Conservation (phyloP, 23 tunicate species). For the Styela plicata region DNA sequence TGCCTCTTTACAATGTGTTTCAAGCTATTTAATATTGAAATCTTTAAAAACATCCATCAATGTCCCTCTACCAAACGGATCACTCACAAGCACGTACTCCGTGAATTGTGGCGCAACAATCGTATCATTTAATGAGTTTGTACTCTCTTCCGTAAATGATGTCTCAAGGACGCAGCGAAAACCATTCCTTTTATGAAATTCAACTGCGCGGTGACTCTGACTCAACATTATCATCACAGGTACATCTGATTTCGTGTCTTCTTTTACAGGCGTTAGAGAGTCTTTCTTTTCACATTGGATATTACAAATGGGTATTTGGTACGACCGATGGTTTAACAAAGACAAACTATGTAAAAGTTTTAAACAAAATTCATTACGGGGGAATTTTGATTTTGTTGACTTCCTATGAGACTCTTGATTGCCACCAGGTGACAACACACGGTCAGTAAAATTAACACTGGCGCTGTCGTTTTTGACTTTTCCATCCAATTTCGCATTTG, state of each 20-base stretch:
- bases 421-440: background rate
- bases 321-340: background rate
- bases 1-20: background rate
- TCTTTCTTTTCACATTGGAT: background rate
- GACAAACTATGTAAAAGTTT: background rate
- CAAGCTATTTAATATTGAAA: background rate
- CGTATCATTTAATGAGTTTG: background rate
- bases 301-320: background rate
- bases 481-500: background rate
- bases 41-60: background rate
- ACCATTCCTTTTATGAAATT: slow-evolving; percentile 65
- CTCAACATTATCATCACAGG: slow-evolving; percentile 73
- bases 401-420: background rate
- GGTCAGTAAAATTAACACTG: background rate
- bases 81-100: background rate
- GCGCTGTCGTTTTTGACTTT: background rate
- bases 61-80: background rate
- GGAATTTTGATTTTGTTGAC: background rate
- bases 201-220: slow-evolving; percentile 60
- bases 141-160: slow-evolving; percentile 44
- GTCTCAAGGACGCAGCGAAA: slow-evolving; percentile 36
- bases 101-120: background rate
- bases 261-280: background rate
- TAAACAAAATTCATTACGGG: background rate
- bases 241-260: background rate